Evolutionary conservation across 2,797 vertebrate genomes (phyloP).

Genomic region (Hylomyscus alleni): DNA sequence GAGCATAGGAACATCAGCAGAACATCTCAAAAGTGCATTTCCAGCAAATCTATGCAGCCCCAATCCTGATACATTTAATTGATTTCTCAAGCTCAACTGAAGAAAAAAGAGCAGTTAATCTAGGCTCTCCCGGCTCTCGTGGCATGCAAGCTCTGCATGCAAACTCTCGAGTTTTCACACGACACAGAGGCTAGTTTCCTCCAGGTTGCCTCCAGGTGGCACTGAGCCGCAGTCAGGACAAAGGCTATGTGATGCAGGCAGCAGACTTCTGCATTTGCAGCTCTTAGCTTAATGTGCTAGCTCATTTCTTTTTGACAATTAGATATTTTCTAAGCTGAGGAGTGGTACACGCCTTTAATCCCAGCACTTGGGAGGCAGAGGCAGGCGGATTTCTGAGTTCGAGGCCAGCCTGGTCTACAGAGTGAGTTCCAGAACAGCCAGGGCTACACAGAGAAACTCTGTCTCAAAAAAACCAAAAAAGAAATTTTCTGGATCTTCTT

Average conservation of each 20-base stretch:
- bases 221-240: slow-evolving; percentile 21
- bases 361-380: too few relatives aligned
- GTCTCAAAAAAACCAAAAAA: too few relatives aligned
- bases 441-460: too few relatives aligned
- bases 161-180: too few relatives aligned
- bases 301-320: background rate
- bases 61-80: background rate
- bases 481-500: slow-evolving; percentile 23
- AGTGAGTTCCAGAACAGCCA: too few relatives aligned
- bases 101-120: background rate
- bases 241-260: background rate
- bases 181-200: background rate
- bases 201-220: slow-evolving; percentile 64
- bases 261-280: background rate
- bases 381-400: too few relatives aligned
- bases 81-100: slow-evolving; percentile 18
- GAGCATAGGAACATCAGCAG: background rate
- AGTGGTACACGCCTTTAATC: too few relatives aligned
- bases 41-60: background rate
- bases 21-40: background rate
- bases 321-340: slow-evolving; percentile 15
- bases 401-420: too few relatives aligned
- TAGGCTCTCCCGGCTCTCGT: background rate
- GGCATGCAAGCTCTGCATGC: background rate
- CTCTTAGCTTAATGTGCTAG: background rate